These are phyloP conservation scores for Cydia pomonella DNA, from an alignment of 1,140 invertebrate species.

Conservation along the genomic window DNA sequence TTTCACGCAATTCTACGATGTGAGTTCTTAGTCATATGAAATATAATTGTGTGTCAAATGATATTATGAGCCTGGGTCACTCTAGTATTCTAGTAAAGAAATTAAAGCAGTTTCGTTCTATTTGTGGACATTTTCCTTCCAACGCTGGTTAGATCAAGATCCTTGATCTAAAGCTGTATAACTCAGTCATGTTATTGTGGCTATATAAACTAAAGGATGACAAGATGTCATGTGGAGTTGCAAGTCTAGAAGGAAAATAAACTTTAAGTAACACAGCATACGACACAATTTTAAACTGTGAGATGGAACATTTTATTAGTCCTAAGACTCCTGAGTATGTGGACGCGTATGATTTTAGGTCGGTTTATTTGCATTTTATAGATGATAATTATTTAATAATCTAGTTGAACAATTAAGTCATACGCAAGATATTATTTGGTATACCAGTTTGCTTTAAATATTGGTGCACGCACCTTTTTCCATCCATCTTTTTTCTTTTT, in stretches of 20 bases:
- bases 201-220: slow-evolving; percentile 5
- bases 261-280: background rate
- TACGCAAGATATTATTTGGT: no score
- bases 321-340: background rate
- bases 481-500: no score
- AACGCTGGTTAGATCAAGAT: background rate
- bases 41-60: background rate
- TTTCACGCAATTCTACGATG: background rate
- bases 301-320: background rate
- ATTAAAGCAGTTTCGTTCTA: slow-evolving; percentile 17
- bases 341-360: background rate
- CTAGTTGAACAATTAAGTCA: background rate
- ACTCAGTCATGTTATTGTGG: slow-evolving; percentile 11
- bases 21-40: background rate
- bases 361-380: slow-evolving; percentile 3
- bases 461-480: no score
- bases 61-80: background rate
- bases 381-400: background rate
- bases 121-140: background rate
- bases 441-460: no score
- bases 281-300: background rate
- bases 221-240: background rate
- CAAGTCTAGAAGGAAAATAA: background rate
- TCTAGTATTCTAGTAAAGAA: slow-evolving; percentile 5
- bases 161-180: slow-evolving; percentile 21